phyloP scores from a whole-genome alignment of 1,140 invertebrate genomes.

The Bombus impatiens region DNA sequence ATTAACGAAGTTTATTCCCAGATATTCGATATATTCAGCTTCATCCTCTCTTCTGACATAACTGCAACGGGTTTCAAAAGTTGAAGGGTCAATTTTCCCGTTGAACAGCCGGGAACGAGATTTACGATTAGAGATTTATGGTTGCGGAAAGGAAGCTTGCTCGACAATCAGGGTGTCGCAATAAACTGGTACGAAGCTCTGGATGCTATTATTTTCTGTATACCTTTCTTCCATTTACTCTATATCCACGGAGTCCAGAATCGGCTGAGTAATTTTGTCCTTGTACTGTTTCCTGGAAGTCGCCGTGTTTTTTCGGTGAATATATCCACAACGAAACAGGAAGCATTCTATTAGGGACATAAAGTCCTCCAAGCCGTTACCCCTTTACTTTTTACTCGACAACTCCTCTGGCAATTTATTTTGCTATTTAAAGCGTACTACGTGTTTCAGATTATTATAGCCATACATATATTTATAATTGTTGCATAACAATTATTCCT shows the following conservation, averaged over 20 bases:
- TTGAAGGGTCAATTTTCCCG: background rate
- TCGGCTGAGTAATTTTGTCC: slow-evolving; percentile 21
- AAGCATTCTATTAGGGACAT: background rate
- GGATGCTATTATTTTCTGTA: slow-evolving; percentile 55
- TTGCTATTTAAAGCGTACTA: background rate
- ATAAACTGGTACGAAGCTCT: slow-evolving; percentile 59
- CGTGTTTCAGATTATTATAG: background rate
- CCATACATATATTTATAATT: too few relatives aligned
- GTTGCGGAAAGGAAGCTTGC: slow-evolving; percentile 32
- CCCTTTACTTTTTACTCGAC: background rate
- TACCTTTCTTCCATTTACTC: slow-evolving; percentile 25
- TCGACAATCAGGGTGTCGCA: slow-evolving; percentile 29
- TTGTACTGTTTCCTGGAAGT: too few relatives aligned
- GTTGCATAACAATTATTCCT: too few relatives aligned
- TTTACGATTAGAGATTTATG: slow-evolving; percentile 42
- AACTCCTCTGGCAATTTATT: background rate
- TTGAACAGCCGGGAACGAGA: background rate
- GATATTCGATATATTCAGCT: background rate
- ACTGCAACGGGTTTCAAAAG: background rate
- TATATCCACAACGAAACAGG: background rate
- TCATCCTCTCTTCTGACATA: background rate
- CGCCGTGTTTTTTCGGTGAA: background rate
- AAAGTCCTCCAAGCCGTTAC: background rate
- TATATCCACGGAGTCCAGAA: background rate
- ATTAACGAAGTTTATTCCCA: background rate